A percentile compares a stretch with the other conserved stretches of the same genome.
These are phyloP conservation scores for Cerceris rybyensis DNA, from an alignment of 2,888 invertebrate genomes.

Conservation along the genomic window DNA sequence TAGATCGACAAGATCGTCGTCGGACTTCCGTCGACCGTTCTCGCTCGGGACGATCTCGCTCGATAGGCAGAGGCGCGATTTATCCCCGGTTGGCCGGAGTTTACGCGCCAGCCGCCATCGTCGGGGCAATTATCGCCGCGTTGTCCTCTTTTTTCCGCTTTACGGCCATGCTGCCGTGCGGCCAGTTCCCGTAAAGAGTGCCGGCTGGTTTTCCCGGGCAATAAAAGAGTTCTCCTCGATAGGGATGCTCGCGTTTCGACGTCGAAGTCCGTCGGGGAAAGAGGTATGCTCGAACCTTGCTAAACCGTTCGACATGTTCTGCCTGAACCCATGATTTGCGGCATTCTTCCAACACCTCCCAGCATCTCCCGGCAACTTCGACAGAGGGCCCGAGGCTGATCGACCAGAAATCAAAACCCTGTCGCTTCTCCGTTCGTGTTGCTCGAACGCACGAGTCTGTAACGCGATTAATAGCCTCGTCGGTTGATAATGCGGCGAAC, in stretches of 20 bases:
- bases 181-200: slow-evolving; percentile 60
- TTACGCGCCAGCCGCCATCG: slow-evolving; percentile 51
- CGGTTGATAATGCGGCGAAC: slow-evolving; percentile 4
- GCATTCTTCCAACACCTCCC: no score
- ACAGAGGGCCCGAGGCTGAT: no score
- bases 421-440: background rate
- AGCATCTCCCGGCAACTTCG: no score
- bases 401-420: background rate
- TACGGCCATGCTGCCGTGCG: slow-evolving; percentile 7
- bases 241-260: slow-evolving; percentile 56
- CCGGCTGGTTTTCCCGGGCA: slow-evolving; percentile 66
- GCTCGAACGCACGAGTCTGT: slow-evolving; percentile 12
- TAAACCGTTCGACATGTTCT: no score
- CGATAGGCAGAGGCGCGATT: slow-evolving; percentile 7
- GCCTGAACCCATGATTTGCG: no score
- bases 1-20: no score
- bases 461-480: slow-evolving; percentile 32
- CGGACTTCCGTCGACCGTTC: no score
- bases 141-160: slow-evolving; percentile 65
- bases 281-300: no score
- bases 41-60: background rate
- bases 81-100: slow-evolving; percentile 20
- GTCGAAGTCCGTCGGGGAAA: slow-evolving; percentile 41
- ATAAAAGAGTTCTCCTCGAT: slow-evolving; percentile 67
- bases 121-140: slow-evolving; percentile 63